These are phyloP conservation scores for Psilopsiagon aurifrons DNA, from an alignment of 2,113 vertebrate species.

Conservation along the genomic window DNA sequence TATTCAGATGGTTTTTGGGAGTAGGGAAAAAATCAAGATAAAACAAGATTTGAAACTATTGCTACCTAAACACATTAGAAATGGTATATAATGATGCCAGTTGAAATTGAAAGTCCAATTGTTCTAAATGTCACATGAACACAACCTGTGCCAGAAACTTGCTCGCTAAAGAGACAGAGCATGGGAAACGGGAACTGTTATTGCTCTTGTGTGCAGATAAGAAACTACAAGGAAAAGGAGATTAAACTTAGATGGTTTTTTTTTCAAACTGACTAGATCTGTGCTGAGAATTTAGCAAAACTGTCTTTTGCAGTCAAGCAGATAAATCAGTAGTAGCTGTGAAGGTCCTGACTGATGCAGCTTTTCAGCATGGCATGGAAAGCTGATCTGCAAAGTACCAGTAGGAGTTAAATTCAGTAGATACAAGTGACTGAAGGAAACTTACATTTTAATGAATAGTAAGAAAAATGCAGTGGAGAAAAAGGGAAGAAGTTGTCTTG, in stretches of 20 bases:
- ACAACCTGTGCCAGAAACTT: neutral
- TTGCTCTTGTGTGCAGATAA: neutral
- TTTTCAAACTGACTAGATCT: neutral
- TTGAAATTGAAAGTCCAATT: neutral
- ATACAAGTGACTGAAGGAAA: neutral
- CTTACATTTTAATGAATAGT: neutral
- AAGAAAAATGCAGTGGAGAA: neutral
- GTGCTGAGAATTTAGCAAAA: neutral
- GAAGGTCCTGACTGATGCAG: neutral
- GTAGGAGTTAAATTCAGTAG: neutral
- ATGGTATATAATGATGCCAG: neutral
- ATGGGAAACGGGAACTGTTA: conserved; percentile 9
- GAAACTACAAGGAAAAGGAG: neutral
- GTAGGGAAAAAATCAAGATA: neutral
- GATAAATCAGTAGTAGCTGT: neutral
- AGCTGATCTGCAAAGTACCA: neutral
- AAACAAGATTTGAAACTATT: neutral
- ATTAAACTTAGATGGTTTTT: neutral
- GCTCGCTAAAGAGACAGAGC: neutral
- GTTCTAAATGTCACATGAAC: conserved; percentile 13
- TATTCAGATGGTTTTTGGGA: neutral
- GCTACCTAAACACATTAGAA: neutral
- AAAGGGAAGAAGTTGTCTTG: neutral
- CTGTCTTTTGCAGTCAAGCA: neutral
- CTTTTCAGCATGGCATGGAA: neutral